phyloP scores from a whole-genome alignment of 2,888 invertebrate genomes.

The Hydrotaea diabolus region DNA sequence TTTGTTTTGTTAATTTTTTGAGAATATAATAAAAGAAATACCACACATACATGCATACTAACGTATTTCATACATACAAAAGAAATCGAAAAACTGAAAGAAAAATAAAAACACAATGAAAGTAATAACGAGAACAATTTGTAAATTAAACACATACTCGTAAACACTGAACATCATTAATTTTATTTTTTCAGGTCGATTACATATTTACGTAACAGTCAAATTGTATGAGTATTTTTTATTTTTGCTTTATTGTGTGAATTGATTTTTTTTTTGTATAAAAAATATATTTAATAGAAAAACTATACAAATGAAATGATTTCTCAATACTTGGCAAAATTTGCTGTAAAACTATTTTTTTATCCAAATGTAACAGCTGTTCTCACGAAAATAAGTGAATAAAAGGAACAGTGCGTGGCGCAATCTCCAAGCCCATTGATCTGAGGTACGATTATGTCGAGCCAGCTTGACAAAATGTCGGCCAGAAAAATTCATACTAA shows the following conservation, averaged over 20 bases:
- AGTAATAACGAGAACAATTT: constrained; percentile 42
- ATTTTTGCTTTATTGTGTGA: constrained; percentile 46
- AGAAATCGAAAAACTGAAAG: neutral
- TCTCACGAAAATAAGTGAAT: too few species aligned
- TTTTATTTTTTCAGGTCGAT: constrained; percentile 52
- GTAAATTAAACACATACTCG: constrained; percentile 40
- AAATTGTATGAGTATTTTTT: constrained; percentile 42
- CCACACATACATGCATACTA: constrained; percentile 44
- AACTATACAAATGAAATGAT: constrained; percentile 20
- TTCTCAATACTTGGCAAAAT: too few species aligned
- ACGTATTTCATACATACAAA: constrained; percentile 20
- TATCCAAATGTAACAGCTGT: too few species aligned
- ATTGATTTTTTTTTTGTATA: constrained; percentile 60
- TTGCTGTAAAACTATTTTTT: too few species aligned
- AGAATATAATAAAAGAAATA: constrained; percentile 36
- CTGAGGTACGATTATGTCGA: too few species aligned
- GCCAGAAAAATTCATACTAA: too few species aligned
- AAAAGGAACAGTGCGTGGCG: too few species aligned
- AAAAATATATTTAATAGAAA: constrained; percentile 57
- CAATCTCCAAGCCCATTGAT: too few species aligned
- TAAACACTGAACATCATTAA: constrained; percentile 29
- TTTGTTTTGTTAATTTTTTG: constrained; percentile 57
- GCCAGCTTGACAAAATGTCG: too few species aligned
- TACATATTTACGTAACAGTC: constrained; percentile 52
- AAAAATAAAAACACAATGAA: constrained; percentile 28